These are phyloP conservation scores for Clytia hemisphaerica DNA, from an alignment of 30 jellyfish, hydroid and myxozoan genomes.

Conservation along the genomic window DNA sequence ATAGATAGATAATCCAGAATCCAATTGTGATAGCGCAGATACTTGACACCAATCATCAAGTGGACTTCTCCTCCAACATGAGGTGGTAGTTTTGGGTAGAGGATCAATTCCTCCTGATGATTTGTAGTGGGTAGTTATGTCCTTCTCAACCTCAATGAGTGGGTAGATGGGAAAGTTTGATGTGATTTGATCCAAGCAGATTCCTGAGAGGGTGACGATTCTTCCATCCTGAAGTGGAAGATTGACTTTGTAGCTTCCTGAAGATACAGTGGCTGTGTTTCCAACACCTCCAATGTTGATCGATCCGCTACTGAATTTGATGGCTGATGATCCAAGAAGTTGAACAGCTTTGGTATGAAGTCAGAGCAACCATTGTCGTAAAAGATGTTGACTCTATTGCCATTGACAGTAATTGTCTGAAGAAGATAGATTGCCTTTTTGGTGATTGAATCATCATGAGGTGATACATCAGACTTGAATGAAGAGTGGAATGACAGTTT, in stretches of 20 bases:
- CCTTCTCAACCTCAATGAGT: not conserved
- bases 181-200: constrained; percentile 2
- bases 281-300: too few species aligned
- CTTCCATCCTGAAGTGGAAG: not conserved
- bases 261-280: too few species aligned
- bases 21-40: not conserved
- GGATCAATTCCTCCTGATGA: constrained; percentile 1
- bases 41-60: constrained; percentile 19
- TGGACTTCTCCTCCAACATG: constrained; percentile 22
- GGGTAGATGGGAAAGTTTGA: constrained; percentile 1
- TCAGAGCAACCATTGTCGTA: not conserved
- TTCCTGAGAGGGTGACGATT: not conserved
- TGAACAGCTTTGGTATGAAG: too few species aligned
- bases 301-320: too few species aligned
- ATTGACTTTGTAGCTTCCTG: not conserved
- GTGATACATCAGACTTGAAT: too few species aligned
- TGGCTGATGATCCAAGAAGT: too few species aligned
- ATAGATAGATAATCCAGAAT: too few species aligned
- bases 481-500: too few species aligned
- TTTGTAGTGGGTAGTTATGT: not conserved
- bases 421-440: too few species aligned
- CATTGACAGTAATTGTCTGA: too few species aligned
- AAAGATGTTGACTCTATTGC: not conserved
- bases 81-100: constrained; percentile 10
- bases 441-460: too few species aligned